A percentile compares a stretch with the other conserved stretches of the same genome.
Conservation (phyloP, 2,113 vertebrate genomes). For the Calyptomena viridis region DNA sequence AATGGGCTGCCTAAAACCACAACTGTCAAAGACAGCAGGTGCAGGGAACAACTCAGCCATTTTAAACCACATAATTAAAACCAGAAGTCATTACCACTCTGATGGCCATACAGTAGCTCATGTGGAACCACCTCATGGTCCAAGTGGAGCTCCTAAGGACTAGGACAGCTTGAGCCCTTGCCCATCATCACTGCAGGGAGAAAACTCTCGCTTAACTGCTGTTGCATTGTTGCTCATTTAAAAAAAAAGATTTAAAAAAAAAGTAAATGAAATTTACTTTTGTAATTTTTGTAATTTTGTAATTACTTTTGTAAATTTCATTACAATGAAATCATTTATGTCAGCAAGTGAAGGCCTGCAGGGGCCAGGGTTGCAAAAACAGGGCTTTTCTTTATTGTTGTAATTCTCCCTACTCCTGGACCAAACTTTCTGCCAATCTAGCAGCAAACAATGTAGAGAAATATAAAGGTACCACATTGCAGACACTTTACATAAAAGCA, state of each 20-base stretch:
- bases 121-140: neutral
- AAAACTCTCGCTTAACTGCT: neutral
- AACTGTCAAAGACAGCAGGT: neutral
- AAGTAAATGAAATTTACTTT: neutral
- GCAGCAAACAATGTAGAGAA: neutral
- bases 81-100: neutral
- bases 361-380: neutral
- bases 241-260: neutral
- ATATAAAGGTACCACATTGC: neutral
- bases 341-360: neutral
- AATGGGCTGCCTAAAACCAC: neutral
- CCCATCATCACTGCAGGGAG: accelerated
- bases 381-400: neutral
- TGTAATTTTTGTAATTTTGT: too few species aligned
- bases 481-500: neutral
- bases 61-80: neutral
- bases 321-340: too few species aligned
- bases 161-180: neutral
- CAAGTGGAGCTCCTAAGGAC: neutral
- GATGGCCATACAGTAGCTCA: neutral
- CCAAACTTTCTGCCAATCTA: neutral
- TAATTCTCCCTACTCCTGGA: neutral
- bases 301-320: too few species aligned
- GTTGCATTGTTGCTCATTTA: accelerated
- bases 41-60: neutral